These are phyloP conservation scores for Parauchenoglanis punctatus DNA, from an alignment of 2,797 vertebrate species.

Conservation along the genomic window DNA sequence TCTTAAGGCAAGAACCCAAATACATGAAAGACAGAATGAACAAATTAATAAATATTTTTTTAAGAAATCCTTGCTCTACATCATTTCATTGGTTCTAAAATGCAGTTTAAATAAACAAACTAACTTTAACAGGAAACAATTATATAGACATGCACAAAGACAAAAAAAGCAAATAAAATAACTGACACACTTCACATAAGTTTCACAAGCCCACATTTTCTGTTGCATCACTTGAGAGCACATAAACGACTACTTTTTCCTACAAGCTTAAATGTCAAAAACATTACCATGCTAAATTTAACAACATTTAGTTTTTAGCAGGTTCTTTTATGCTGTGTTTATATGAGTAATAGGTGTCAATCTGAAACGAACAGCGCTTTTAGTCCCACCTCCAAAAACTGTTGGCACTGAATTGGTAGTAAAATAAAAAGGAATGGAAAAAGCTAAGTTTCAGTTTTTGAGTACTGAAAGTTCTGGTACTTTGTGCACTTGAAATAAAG, in stretches of 20 bases:
- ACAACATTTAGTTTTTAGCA: background rate
- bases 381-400: background rate
- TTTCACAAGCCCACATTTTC: background rate
- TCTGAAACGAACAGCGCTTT: background rate
- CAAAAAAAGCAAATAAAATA: background rate
- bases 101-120: background rate
- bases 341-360: background rate
- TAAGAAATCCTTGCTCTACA: background rate
- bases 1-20: background rate
- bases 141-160: background rate
- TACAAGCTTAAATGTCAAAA: background rate
- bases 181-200: background rate
- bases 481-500: background rate
- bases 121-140: background rate
- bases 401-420: background rate
- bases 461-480: background rate
- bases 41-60: background rate
- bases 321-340: background rate
- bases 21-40: background rate
- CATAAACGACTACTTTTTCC: background rate
- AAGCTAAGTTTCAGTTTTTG: background rate
- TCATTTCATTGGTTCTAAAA: too few species aligned
- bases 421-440: background rate
- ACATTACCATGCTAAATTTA: background rate
- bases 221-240: background rate